Evolutionary conservation across 2,888 invertebrate genomes (phyloP).

Genomic region (Caenorhabditis drosophilae): DNA sequence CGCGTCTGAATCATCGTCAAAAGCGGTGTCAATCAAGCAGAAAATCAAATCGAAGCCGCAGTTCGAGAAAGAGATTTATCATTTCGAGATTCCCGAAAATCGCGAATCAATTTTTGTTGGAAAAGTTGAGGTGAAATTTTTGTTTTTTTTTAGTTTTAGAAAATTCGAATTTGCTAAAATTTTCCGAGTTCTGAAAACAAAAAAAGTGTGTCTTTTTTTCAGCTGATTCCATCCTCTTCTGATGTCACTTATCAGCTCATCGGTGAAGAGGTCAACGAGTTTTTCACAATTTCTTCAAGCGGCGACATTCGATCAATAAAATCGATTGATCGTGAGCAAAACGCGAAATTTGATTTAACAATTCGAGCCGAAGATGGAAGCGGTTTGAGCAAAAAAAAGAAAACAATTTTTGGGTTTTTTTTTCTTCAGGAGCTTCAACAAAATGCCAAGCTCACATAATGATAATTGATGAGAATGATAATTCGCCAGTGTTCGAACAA

Average conservation of each 20-base stretch:
- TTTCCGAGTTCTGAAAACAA: no score
- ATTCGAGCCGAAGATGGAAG: constrained; percentile 43
- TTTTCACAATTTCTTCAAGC: constrained; percentile 33
- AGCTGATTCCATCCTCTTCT: background rate
- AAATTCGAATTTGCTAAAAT: no score
- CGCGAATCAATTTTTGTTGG: constrained; percentile 30
- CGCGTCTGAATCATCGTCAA: background rate
- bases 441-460: constrained; percentile 24
- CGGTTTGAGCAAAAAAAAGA: no score
- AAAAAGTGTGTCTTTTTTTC: no score
- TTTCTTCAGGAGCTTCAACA: constrained; percentile 17
- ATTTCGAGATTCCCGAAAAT: constrained; percentile 41
- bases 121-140: constrained; percentile 18
- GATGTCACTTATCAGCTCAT: constrained; percentile 11
- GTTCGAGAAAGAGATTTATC: constrained; percentile 35
- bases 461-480: constrained; percentile 69
- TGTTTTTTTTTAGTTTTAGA: no score
- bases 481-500: constrained; percentile 50
- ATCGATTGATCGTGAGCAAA: constrained; percentile 46
- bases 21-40: constrained; percentile 6
- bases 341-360: constrained; percentile 34
- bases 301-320: constrained; percentile 35
- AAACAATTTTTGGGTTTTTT: background rate
- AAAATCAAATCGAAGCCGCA: constrained; percentile 7
- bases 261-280: constrained; percentile 19